These are phyloP conservation scores for Hyppa rectilinea DNA, from an alignment of 2,888 invertebrate species.

Conservation along the genomic window DNA sequence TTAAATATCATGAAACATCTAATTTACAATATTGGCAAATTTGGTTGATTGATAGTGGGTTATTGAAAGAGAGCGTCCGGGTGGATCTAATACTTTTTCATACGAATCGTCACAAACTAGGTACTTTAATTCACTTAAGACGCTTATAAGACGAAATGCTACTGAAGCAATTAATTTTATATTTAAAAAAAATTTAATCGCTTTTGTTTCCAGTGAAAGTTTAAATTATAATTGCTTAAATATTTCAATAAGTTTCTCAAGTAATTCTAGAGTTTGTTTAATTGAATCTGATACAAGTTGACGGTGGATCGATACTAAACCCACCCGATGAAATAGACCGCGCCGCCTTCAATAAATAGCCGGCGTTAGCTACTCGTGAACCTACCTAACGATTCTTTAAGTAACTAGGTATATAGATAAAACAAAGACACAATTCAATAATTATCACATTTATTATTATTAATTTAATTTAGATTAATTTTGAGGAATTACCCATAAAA, in stretches of 20 bases:
- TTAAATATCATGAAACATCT: too few species aligned
- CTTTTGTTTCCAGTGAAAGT: constrained; percentile 38
- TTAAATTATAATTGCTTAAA: constrained; percentile 57
- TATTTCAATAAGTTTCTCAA: constrained; percentile 60
- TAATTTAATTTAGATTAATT: too few species aligned
- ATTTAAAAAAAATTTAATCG: constrained; percentile 27
- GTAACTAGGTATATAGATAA: too few species aligned
- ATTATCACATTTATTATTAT: too few species aligned
- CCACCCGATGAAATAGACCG: constrained; percentile 25
- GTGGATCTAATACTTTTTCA: neutral
- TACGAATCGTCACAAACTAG: neutral
- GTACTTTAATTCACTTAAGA: neutral
- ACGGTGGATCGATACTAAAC: constrained; percentile 30
- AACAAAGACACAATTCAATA: too few species aligned
- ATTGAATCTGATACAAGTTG: constrained; percentile 43
- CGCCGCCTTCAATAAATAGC: neutral
- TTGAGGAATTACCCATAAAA: too few species aligned
- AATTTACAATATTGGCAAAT: too few species aligned
- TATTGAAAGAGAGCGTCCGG: too few species aligned
- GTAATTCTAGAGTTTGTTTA: constrained; percentile 58
- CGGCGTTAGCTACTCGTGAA: neutral
- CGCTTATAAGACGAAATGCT: neutral
- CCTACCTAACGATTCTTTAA: too few species aligned
- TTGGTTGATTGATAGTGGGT: too few species aligned
- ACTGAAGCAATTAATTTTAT: neutral